phyloP scores from a whole-genome alignment of 30 jellyfish, hydroid and myxozoan species.

The Sanderia malayensis region DNA sequence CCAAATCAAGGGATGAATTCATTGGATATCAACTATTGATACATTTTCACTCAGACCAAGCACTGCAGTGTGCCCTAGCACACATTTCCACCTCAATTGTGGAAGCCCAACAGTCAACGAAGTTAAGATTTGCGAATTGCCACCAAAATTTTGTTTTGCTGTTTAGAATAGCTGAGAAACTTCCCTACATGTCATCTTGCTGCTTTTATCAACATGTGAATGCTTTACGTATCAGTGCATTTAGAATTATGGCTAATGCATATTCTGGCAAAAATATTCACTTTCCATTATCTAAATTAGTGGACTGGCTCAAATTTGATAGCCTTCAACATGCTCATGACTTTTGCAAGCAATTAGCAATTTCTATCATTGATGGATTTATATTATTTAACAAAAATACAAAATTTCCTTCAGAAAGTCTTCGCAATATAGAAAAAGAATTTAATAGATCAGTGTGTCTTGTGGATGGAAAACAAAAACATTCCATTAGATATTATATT shows the following conservation, averaged over 20 bases:
- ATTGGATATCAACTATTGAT: neutral
- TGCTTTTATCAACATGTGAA: conserved; percentile 6
- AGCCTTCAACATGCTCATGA: conserved; percentile 4
- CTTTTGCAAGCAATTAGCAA: conserved; percentile 24
- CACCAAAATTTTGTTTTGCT: conserved; percentile 2
- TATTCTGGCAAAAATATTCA: conserved; percentile 20
- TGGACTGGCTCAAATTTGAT: conserved; percentile 52
- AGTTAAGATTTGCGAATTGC: neutral
- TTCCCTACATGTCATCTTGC: conserved; percentile 48
- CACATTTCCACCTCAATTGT: too few relatives aligned
- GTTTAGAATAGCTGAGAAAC: conserved; percentile 27
- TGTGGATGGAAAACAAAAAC: conserved; percentile 20
- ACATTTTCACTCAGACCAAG: neutral
- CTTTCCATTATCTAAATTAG: conserved; percentile 13
- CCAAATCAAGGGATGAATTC: conserved; percentile 16
- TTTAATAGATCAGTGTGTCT: neutral
- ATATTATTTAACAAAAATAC: neutral
- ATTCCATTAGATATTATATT: conserved; percentile 21
- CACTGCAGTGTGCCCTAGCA: neutral
- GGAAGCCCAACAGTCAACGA: too few relatives aligned
- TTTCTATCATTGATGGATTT: conserved; percentile 11
- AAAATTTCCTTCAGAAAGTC: neutral
- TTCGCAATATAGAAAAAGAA: neutral
- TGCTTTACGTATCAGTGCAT: conserved; percentile 13
- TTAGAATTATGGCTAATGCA: conserved; percentile 10